Percentiles rank a stretch among this genome's conserved stretches.
Evolutionary conservation across 1,140 invertebrate genomes (phyloP).

Genomic region (Carposina sasakii): DNA sequence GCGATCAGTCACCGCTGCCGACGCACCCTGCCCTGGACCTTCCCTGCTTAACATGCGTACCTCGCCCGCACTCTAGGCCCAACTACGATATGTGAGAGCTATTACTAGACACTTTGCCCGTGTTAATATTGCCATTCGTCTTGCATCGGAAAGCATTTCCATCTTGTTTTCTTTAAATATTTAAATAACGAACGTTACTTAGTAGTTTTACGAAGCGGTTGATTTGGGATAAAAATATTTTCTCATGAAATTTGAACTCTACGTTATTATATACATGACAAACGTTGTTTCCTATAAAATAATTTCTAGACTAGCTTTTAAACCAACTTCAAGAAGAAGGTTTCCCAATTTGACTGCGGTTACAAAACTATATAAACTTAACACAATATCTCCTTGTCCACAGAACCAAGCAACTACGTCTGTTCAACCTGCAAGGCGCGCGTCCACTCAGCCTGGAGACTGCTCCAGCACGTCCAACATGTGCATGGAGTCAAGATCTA

Average conservation of each 20-base stretch:
- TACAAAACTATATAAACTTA: too few relatives aligned
- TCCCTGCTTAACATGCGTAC: slow-evolving; percentile 56
- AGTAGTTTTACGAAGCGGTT: too few relatives aligned
- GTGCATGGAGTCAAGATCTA: slow-evolving; percentile 96
- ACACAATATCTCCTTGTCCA: slow-evolving; percentile 73
- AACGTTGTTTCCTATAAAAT: too few relatives aligned
- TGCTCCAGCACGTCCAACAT: slow-evolving; percentile 95
- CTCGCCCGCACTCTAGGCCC: slow-evolving; percentile 62
- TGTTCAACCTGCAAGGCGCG: slow-evolving; percentile 95
- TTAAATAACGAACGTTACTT: too few relatives aligned
- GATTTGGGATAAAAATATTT: too few relatives aligned
- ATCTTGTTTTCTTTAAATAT: slow-evolving; percentile 25
- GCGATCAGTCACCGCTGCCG: slow-evolving; percentile 63
- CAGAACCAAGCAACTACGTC: slow-evolving; percentile 96
- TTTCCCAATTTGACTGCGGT: too few relatives aligned
- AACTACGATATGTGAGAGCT: slow-evolving; percentile 70
- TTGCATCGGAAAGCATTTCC: slow-evolving; percentile 45
- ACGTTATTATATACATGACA: too few relatives aligned
- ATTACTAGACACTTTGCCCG: slow-evolving; percentile 69
- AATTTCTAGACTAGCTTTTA: too few relatives aligned
- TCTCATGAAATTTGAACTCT: too few relatives aligned
- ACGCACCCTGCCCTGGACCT: slow-evolving; percentile 50
- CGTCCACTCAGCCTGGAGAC: slow-evolving; percentile 91
- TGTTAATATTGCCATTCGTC: slow-evolving; percentile 70
- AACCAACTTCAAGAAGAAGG: too few relatives aligned